These are phyloP conservation scores for Cirrhinus mrigala DNA, from an alignment of 2,797 vertebrate genomes.

Conservation along the genomic window DNA sequence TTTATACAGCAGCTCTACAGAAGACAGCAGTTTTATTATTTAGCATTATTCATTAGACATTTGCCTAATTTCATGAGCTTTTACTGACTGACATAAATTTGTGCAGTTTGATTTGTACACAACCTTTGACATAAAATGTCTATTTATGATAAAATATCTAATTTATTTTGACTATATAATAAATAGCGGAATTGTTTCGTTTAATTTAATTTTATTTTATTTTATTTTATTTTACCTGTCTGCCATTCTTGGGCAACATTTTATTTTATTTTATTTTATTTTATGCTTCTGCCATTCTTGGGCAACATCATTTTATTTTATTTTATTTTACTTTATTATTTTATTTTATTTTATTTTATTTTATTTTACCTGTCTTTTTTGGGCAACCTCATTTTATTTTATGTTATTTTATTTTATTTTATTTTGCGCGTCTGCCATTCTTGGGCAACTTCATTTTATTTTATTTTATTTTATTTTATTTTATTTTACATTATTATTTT, in stretches of 20 bases:
- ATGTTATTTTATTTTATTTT: too few species aligned
- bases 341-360: not conserved
- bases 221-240: not conserved
- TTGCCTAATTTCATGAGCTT: too few species aligned
- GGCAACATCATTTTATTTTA: not conserved
- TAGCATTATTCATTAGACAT: too few species aligned
- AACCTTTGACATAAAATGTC: too few species aligned
- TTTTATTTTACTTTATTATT: not conserved
- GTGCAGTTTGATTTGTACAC: too few species aligned
- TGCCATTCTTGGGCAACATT: too few species aligned
- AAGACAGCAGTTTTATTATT: not conserved
- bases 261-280: not conserved
- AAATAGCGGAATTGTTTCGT: not conserved
- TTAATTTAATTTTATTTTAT: not conserved
- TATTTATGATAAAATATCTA: not conserved
- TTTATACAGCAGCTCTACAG: not conserved
- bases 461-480: not conserved
- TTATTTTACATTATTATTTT: not conserved
- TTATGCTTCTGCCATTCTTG: too few species aligned
- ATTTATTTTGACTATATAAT: not conserved
- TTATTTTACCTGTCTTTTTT: too few species aligned
- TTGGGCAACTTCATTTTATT: not conserved
- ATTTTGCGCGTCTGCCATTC: too few species aligned
- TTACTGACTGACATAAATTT: too few species aligned
- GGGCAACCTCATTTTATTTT: not conserved